Evolutionary conservation across 1,140 invertebrate species (phyloP), one percentile per base, ranked within the genome.

Genomic region (Seison nebaliae): DNA sequence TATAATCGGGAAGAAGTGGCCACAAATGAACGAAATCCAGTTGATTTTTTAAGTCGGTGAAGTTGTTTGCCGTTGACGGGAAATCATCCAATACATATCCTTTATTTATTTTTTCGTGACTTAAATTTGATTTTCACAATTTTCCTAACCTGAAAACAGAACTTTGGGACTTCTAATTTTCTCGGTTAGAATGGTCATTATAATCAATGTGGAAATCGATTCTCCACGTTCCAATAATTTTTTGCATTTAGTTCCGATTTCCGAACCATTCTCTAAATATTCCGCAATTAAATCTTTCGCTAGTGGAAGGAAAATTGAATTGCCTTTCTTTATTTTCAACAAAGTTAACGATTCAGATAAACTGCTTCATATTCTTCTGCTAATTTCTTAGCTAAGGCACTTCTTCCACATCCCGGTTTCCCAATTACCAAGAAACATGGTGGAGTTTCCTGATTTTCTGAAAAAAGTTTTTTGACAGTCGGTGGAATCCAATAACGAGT

Each of bases 51-150:
- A 56, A 48, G 12, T 46, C 50, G 32, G 59, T 43, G 19, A 46
- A 46, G 7, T 50, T 53, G 38, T 57, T 53, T 33, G 46, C 50
- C 22, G 55, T 36, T 36, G 48, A 51, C 5, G 57, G 57, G 44
- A 56, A 57, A 28, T 52, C 57, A 51, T 60, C 57, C 28, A 60
- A 36, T 15, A 60, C 46, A 49, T 60, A 60, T 5, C 57, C 55
- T 44, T 16, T 20, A 28, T 12, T n/a, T 6, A 35, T 26, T 15
- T n/a, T 4, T 12, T 32, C n/a, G 7, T n/a, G 9, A 35, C n/a
- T 9, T 12, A 11, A 31, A 37, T 35, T 11, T 21, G 12, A 29
- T 28, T 8, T 12, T 3, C 16, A 11, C 14, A 2, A 31, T 14
- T 5, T 4, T 17, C n/a, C 30, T 41, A 38, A 55, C 54, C 57